Evolutionary conservation across 2,113 vertebrate genomes (phyloP).

Genomic region (Megalops atlanticus): DNA sequence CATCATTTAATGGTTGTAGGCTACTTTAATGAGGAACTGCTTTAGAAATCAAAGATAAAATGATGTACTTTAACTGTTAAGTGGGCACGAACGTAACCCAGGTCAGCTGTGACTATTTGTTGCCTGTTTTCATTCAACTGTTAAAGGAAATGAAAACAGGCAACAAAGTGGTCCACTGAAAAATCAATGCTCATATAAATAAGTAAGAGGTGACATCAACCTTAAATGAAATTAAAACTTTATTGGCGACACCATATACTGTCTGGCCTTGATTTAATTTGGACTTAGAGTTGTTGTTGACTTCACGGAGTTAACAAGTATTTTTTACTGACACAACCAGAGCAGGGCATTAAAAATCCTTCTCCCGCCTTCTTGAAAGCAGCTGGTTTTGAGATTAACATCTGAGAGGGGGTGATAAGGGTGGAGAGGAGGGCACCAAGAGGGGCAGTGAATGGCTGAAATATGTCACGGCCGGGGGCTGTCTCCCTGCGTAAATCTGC

Average conservation of each 20-base stretch:
- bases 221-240: background rate
- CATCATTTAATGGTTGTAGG: too few relatives aligned
- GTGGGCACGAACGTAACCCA: too few relatives aligned
- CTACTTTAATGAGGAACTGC: too few relatives aligned
- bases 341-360: conserved; percentile 18
- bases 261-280: background rate
- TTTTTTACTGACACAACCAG: background rate
- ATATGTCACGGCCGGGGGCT: background rate
- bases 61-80: too few relatives aligned
- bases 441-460: background rate
- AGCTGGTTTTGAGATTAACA: background rate
- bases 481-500: conserved; percentile 16
- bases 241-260: background rate
- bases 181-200: background rate
- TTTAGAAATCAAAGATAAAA: too few relatives aligned
- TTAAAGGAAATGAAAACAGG: too few relatives aligned
- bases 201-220: background rate
- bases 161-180: too few relatives aligned
- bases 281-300: background rate
- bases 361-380: background rate
- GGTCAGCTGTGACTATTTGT: too few relatives aligned
- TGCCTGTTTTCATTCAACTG: too few relatives aligned
- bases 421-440: too few relatives aligned
- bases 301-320: conserved; percentile 1
- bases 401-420: background rate